Conservation (phyloP, 2,797 vertebrate species). For the Siniperca undulata region DNA sequence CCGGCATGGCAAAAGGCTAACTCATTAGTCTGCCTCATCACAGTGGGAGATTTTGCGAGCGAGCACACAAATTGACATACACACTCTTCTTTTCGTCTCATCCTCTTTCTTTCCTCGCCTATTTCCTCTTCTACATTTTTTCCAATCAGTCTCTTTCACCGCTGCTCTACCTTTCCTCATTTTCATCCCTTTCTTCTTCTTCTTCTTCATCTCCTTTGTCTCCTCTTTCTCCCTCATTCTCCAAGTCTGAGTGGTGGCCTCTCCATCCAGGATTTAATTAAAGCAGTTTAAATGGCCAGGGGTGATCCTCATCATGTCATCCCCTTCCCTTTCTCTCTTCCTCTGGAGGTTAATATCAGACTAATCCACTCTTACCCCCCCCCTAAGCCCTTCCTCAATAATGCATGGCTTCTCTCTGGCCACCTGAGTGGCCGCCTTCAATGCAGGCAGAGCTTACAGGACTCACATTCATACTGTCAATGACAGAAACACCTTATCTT, state of each 20-base stretch:
- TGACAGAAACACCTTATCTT: conserved; percentile 22
- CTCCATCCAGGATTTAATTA: conserved; percentile 92
- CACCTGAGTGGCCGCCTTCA: conserved; percentile 59
- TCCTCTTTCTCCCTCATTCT: conserved; percentile 43
- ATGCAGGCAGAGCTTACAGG: conserved; percentile 36
- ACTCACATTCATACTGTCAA: conserved; percentile 40
- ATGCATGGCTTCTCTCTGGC: conserved; percentile 77
- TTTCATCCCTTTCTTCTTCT: conserved; percentile 51
- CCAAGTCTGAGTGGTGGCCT: conserved; percentile 73
- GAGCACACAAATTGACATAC: conserved; percentile 30
- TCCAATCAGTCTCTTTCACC: conserved; percentile 65
- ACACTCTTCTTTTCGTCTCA: conserved; percentile 36
- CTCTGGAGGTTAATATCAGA: conserved; percentile 89
- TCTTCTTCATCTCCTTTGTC: conserved; percentile 29
- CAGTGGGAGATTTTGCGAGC: conserved; percentile 81
- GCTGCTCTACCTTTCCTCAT: conserved; percentile 49
- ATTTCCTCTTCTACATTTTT: conserved; percentile 64
- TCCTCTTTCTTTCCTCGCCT: conserved; percentile 51
- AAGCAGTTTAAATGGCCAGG: conserved; percentile 87
- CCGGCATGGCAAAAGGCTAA: conserved; percentile 91
- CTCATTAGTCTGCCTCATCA: conserved; percentile 96
- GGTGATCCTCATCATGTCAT: conserved; percentile 87
- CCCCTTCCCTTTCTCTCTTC: conserved; percentile 78
- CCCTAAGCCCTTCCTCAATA: conserved; percentile 83
- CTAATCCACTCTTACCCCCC: conserved; percentile 83